These are phyloP conservation scores for Salminus brasiliensis DNA, from an alignment of 2,113 vertebrate species.

Conservation along the genomic window DNA sequence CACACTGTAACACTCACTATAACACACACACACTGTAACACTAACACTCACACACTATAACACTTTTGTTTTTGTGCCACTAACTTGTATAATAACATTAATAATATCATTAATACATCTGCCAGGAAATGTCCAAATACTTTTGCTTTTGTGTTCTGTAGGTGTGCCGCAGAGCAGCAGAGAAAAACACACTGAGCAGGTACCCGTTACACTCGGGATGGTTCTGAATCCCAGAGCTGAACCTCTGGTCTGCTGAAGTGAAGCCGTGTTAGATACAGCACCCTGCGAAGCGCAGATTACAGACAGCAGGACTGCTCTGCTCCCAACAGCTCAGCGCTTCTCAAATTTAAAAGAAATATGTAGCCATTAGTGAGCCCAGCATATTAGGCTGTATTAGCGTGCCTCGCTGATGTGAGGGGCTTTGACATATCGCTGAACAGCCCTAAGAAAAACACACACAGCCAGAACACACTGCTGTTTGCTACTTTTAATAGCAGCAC, in stretches of 20 bases:
- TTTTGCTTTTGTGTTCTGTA: too few species aligned
- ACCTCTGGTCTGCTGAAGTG: conserved; percentile 19
- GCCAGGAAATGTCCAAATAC: too few species aligned
- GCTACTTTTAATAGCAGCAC: conserved; percentile 41
- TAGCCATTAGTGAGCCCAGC: conserved; percentile 34
- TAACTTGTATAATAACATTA: too few species aligned
- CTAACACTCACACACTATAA: too few species aligned
- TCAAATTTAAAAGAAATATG: conserved; percentile 34
- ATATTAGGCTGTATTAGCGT: conserved; percentile 46
- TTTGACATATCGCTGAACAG: conserved; percentile 41
- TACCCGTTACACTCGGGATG: background rate
- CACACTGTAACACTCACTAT: too few species aligned
- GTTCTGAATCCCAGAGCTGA: conserved; percentile 5
- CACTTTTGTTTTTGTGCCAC: too few species aligned
- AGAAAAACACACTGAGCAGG: too few species aligned
- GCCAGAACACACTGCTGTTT: conserved; percentile 44
- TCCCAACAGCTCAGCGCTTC: conserved; percentile 38
- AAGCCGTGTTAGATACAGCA: conserved; percentile 32
- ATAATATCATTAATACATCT: too few species aligned
- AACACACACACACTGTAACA: too few species aligned
- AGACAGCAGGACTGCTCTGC: conserved; percentile 19
- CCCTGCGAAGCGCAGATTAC: conserved; percentile 36
- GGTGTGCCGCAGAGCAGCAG: too few species aligned
- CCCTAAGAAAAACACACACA: background rate
- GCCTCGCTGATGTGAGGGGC: conserved; percentile 21